Base-by-base conservation (phyloP, 2,888 invertebrate species). In the Serripes groenlandicus region DNA sequence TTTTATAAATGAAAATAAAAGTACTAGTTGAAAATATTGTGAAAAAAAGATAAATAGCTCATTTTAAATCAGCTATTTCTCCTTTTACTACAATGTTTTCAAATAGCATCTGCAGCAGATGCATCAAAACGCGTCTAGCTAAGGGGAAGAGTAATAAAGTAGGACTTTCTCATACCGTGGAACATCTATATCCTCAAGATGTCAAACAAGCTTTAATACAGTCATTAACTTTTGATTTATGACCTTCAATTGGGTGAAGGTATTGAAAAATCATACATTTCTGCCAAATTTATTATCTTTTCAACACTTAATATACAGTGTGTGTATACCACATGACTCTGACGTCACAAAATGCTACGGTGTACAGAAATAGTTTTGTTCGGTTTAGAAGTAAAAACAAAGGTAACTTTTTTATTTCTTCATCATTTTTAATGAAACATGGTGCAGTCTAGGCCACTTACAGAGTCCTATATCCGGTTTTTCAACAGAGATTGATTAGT, bases 11-110 rank as follows among this genome's bases (percentile, higher is more conserved):
- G 15, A 7, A 42, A 7, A 42, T 42, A 15, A 7, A 42, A 42
- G 42, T 7, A 42, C 15, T 23, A n/a, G n/a, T 56, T 56, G 56
- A 5, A 56, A 56, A 56, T n/a, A 56, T n/a, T 56, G 56, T 56
- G 56, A 56, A 5, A 56, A 56, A 42, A 56, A n/a, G 56, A n/a
- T 9, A 15, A 56, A 9, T 15, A n/a, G n/a, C 56, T 56, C 11
- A n/a, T 23, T n/a, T n/a, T n/a, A n/a, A n/a, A 56, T n/a, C 56
- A 56, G 56, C 7, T 15, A 56, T 56, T 56, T 56, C 18, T n/a
- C 56, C 56, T 56, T 56, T 56, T 56, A 7, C n/a, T n/a, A 56
- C n/a, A n/a, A n/a, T n/a, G 5, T n/a, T 56, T 56, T 56, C 56
- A n/a, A n/a, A n/a, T n/a, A n/a, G n/a, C n/a, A n/a, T n/a, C n/a